Conservation (phyloP, 2,797 vertebrate species). For the Crocidura indochinensis region DNA sequence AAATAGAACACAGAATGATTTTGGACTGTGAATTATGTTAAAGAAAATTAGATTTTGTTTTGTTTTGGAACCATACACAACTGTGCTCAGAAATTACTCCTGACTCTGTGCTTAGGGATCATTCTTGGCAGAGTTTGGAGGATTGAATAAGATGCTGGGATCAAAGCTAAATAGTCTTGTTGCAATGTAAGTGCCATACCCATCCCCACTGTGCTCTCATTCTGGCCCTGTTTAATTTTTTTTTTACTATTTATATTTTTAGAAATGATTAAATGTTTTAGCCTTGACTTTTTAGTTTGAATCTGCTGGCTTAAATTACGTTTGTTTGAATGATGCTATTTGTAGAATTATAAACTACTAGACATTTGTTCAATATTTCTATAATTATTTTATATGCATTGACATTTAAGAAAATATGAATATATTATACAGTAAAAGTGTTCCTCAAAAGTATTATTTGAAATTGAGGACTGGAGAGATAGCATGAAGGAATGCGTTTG, state of each 20-base stretch:
- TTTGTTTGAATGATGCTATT: neutral
- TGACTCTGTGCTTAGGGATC: no score
- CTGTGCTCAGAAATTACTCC: no score
- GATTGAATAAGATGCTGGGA: no score
- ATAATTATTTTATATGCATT: neutral
- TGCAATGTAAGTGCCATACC: no score
- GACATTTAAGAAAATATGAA: conserved; percentile 39
- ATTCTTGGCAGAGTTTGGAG: no score
- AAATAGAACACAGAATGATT: neutral
- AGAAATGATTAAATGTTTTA: conserved; percentile 49
- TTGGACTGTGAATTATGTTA: conserved; percentile 48
- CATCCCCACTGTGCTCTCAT: no score
- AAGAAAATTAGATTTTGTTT: conserved; percentile 60
- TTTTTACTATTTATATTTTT: no score
- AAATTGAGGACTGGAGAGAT: neutral
- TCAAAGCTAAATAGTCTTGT: no score
- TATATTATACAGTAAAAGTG: conserved; percentile 7
- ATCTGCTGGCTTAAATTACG: neutral
- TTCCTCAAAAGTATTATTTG: neutral
- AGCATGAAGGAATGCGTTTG: no score
- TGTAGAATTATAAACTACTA: neutral
- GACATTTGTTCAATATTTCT: conserved; percentile 3
- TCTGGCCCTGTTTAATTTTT: no score
- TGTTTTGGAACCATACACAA: no score
- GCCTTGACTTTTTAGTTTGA: neutral